Conservation (phyloP, 2,797 vertebrate genomes). For the Crax fasciolata region DNA sequence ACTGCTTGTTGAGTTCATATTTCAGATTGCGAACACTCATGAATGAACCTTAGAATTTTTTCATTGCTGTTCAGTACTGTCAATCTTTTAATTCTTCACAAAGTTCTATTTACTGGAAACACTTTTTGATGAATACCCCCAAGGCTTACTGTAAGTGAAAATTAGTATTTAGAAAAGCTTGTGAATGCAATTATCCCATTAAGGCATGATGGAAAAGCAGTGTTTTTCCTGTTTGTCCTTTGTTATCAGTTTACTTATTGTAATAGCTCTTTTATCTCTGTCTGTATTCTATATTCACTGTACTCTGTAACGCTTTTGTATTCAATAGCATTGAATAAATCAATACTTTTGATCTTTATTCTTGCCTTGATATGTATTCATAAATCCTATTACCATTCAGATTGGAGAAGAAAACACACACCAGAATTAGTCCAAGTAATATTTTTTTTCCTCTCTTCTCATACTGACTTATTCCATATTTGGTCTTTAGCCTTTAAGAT, state of each 20-base stretch:
- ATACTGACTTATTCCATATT: not conserved
- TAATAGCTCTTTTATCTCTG: constrained; percentile 60
- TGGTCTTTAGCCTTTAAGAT: not conserved
- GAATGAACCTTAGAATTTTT: constrained; percentile 54
- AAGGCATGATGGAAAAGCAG: not conserved
- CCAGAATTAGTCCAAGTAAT: constrained; percentile 55
- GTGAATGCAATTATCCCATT: constrained; percentile 45
- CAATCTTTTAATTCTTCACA: constrained; percentile 67
- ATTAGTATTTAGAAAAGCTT: constrained; percentile 67
- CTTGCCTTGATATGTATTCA: not conserved
- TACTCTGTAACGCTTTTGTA: constrained; percentile 36
- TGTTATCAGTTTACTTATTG: constrained; percentile 51
- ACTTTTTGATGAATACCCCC: constrained; percentile 51
- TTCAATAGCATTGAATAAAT: constrained; percentile 36
- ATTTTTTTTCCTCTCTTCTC: constrained; percentile 30
- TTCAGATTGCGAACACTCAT: constrained; percentile 40
- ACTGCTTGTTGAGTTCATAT: not conserved
- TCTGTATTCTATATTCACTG: constrained; percentile 16
- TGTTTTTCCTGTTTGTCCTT: constrained; percentile 50
- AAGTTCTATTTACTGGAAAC: constrained; percentile 70
- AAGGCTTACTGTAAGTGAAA: constrained; percentile 62
- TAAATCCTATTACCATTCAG: constrained; percentile 41
- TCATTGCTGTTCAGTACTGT: constrained; percentile 24
- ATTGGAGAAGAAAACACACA: constrained; percentile 3
- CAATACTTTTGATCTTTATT: constrained; percentile 50